These are phyloP conservation scores for Crambe crambe DNA, from an alignment of 37 sponge, comb jelly and placozoan species.

Conservation along the genomic window DNA sequence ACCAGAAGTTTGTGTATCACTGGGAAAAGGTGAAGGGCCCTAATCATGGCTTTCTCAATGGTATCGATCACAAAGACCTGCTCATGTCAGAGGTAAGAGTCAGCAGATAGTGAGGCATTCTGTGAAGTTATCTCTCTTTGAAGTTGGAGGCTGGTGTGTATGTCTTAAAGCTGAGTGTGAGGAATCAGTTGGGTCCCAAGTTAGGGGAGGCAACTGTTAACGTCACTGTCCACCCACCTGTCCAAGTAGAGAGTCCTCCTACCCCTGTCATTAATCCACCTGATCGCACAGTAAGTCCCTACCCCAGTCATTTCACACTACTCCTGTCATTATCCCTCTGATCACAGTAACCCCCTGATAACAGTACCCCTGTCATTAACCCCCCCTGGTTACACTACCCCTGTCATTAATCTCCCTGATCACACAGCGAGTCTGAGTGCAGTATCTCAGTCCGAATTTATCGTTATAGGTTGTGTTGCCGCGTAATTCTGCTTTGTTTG, in stretches of 20 bases:
- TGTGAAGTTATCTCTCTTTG: not conserved
- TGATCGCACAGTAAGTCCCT: not conserved
- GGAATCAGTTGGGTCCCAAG: not conserved
- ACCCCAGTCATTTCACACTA: no score
- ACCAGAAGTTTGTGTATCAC: slow-evolving; percentile 11
- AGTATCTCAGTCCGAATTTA: no score
- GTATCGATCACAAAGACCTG: slow-evolving; percentile 6
- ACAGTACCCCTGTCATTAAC: no score
- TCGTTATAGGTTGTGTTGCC: not conserved
- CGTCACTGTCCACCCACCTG: slow-evolving; percentile 33
- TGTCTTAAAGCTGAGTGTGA: slow-evolving; percentile 25
- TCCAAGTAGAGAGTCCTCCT: slow-evolving; percentile 14
- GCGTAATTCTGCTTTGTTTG: not conserved
- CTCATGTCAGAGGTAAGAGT: slow-evolving; percentile 6
- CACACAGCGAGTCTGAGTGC: no score
- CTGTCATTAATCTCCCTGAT: no score
- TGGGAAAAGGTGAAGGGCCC: slow-evolving; percentile 43
- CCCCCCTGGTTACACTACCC: no score
- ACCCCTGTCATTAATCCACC: slow-evolving; percentile 22
- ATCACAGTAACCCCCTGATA: no score
- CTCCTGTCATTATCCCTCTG: no score
- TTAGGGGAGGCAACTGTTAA: slow-evolving; percentile 34
- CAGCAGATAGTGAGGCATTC: not conserved
- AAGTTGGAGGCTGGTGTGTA: slow-evolving; percentile 60
- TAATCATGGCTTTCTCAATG: slow-evolving; percentile 15